Conservation (phyloP, 1,140 invertebrate genomes). For the Parasteatoda tepidariorum region DNA sequence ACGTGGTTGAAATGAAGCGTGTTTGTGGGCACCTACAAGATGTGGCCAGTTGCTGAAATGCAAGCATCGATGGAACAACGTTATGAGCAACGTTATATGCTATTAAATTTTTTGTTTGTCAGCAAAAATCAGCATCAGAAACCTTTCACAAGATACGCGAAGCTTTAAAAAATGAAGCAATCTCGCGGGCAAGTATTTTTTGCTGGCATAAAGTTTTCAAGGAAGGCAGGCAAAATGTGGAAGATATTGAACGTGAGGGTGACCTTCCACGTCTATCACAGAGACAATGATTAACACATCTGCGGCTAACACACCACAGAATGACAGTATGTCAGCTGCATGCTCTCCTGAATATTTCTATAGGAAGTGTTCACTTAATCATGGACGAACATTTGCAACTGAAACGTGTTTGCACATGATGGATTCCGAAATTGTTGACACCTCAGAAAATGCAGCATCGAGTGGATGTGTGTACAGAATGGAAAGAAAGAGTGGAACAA, state of each 20-base stretch:
- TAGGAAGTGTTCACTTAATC: slow-evolving; percentile 4
- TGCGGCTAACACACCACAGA: too few species aligned
- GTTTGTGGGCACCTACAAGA: slow-evolving; percentile 9
- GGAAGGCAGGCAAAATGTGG: too few species aligned
- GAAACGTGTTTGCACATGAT: background rate
- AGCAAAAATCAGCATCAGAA: slow-evolving; percentile 12
- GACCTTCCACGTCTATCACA: too few species aligned
- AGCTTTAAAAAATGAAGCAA: slow-evolving; percentile 1
- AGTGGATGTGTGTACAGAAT: too few species aligned
- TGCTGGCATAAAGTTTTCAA: too few species aligned
- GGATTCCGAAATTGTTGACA: background rate
- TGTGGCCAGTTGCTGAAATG: background rate
- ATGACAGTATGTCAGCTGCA: too few species aligned
- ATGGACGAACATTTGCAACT: background rate
- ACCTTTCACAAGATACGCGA: background rate
- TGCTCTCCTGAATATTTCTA: too few species aligned
- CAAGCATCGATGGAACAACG: background rate
- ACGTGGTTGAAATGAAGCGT: slow-evolving; percentile 4
- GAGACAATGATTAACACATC: too few species aligned
- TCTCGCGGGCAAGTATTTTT: too few species aligned
- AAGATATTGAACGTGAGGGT: too few species aligned
- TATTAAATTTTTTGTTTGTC: slow-evolving; percentile 1
- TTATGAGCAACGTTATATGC: too few species aligned
- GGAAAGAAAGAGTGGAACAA: background rate
- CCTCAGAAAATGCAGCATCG: slow-evolving; percentile 6